Evolutionary conservation across 2,888 invertebrate genomes (phyloP).

Genomic region (Drosophila subquinaria): DNA sequence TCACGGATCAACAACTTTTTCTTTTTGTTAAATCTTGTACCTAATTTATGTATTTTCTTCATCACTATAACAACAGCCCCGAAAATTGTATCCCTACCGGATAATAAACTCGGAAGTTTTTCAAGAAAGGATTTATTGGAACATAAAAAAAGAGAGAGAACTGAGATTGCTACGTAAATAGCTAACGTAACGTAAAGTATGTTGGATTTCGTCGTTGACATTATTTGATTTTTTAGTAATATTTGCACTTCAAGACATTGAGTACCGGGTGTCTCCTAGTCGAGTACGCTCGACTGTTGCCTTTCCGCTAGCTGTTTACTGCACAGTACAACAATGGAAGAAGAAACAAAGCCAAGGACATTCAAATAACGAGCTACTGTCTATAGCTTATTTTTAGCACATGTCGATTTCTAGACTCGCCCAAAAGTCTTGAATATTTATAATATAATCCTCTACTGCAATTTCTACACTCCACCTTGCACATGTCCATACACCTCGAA

Average conservation of each 20-base stretch:
- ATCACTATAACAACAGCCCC: too few species aligned
- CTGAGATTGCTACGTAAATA: too few species aligned
- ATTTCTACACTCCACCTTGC: conserved; percentile 89
- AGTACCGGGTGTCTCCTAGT: not conserved
- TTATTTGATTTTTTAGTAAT: not conserved
- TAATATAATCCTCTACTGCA: not conserved
- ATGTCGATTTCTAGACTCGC: conserved; percentile 4
- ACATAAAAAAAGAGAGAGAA: too few species aligned
- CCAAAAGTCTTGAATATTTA: not conserved
- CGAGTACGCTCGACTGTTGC: not conserved
- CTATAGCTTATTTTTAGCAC: conserved; percentile 61
- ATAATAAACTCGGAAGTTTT: too few species aligned
- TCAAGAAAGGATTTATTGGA: too few species aligned
- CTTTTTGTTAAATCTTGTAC: too few species aligned
- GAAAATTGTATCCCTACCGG: too few species aligned
- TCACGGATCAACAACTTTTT: too few species aligned
- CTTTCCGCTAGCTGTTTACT: conserved; percentile 16
- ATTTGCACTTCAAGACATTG: not conserved
- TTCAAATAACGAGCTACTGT: conserved; percentile 46
- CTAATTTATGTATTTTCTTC: too few species aligned
- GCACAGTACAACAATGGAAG: conserved; percentile 21
- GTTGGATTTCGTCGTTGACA: not conserved
- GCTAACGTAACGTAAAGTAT: too few species aligned
- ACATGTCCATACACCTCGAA: conserved; percentile 96
- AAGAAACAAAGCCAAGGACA: conserved; percentile 67